Conservation (phyloP, 2,888 invertebrate genomes). For the Caenorhabditis sp. region DNA sequence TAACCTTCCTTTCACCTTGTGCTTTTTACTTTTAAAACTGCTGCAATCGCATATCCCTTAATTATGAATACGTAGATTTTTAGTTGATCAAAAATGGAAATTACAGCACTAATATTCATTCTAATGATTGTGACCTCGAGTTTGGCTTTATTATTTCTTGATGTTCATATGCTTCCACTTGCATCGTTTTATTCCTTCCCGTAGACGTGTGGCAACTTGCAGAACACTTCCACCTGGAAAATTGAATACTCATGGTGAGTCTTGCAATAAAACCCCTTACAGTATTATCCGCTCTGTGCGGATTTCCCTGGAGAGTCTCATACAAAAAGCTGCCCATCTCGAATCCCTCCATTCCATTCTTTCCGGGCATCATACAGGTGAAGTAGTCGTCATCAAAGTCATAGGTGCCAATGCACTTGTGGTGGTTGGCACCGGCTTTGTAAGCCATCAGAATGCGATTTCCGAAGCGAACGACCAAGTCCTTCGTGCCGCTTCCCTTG, state of each 20-base stretch:
- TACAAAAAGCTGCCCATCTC: slow-evolving; percentile 20
- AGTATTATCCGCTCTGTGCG: slow-evolving; percentile 28
- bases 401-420: slow-evolving; percentile 59
- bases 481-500: not conserved
- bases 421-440: slow-evolving; percentile 13
- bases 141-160: too few relatives aligned
- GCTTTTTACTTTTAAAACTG: too few relatives aligned
- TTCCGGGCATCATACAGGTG: slow-evolving; percentile 27
- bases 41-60: too few relatives aligned
- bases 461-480: slow-evolving; percentile 34
- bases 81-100: too few relatives aligned
- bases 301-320: not conserved
- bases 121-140: too few relatives aligned
- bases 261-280: not conserved
- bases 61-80: too few relatives aligned
- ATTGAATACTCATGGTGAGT: not conserved
- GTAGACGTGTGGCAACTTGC: slow-evolving; percentile 22
- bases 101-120: too few relatives aligned
- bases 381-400: slow-evolving; percentile 46
- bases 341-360: not conserved
- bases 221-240: slow-evolving; percentile 47
- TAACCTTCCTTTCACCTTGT: too few relatives aligned
- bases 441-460: slow-evolving; percentile 38
- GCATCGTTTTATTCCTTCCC: too few relatives aligned
- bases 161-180: too few relatives aligned